These are phyloP conservation scores for Fregetta grallaria DNA, from an alignment of 2,113 vertebrate genomes.

Conservation along the genomic window DNA sequence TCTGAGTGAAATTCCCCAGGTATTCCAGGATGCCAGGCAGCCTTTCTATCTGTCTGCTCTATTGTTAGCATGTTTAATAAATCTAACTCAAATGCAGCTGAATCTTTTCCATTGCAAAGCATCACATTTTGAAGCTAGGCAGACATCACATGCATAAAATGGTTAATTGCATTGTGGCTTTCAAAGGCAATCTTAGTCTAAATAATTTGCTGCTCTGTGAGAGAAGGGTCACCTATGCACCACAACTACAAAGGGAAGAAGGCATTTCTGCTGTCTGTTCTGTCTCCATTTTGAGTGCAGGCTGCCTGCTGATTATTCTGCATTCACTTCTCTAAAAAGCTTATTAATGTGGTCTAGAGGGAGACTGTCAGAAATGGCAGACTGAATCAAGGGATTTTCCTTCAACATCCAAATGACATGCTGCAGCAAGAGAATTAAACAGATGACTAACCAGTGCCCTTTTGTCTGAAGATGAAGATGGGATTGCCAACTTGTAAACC, in stretches of 20 bases:
- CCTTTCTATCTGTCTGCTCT: slow-evolving; percentile 41
- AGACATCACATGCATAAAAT: slow-evolving; percentile 8
- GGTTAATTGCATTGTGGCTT: slow-evolving; percentile 45
- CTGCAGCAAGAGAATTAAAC: slow-evolving; percentile 80
- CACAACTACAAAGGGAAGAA: slow-evolving; percentile 51
- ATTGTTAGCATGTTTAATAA: slow-evolving; percentile 66
- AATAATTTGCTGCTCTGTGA: slow-evolving; percentile 25
- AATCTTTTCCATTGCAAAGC: not conserved
- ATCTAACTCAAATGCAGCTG: slow-evolving; percentile 53
- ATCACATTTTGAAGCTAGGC: slow-evolving; percentile 6
- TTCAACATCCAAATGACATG: slow-evolving; percentile 81
- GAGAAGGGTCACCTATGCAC: slow-evolving; percentile 47
- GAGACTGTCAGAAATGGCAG: slow-evolving; percentile 84
- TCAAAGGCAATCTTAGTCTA: slow-evolving; percentile 54
- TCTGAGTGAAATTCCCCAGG: slow-evolving; percentile 75
- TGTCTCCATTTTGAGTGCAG: slow-evolving; percentile 70
- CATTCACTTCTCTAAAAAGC: slow-evolving; percentile 76
- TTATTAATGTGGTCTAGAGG: slow-evolving; percentile 84
- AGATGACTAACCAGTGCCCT: slow-evolving; percentile 84
- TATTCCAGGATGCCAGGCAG: slow-evolving; percentile 60
- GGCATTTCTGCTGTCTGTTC: slow-evolving; percentile 49
- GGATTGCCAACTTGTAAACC: slow-evolving; percentile 79
- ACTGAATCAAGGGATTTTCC: slow-evolving; percentile 81
- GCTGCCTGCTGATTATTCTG: slow-evolving; percentile 76
- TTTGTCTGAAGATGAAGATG: slow-evolving; percentile 79